phyloP scores from a whole-genome alignment of 2,113 vertebrate species.

The Brienomyrus longianalis region DNA sequence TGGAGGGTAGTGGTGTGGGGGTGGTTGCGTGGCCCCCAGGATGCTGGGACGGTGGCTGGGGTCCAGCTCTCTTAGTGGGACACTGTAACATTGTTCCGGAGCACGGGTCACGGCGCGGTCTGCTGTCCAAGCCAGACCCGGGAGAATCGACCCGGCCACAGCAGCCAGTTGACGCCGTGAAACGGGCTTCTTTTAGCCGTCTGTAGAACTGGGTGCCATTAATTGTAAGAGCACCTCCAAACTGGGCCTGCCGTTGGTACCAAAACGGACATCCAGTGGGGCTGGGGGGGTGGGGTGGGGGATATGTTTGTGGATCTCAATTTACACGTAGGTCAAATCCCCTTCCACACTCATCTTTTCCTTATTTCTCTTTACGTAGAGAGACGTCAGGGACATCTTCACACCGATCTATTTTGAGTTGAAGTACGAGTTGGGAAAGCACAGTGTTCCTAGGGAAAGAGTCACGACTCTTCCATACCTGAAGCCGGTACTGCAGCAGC shows the following conservation, averaged over 20 bases:
- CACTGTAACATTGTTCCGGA: slow-evolving; percentile 2
- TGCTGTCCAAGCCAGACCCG: slow-evolving; percentile 21
- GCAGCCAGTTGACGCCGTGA: background rate
- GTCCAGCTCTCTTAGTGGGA: slow-evolving; percentile 29
- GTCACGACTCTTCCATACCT: slow-evolving; percentile 61
- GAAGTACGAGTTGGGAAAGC: slow-evolving; percentile 68
- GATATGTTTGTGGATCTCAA: background rate
- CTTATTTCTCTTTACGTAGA: slow-evolving; percentile 58
- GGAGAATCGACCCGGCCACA: background rate
- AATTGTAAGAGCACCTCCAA: background rate
- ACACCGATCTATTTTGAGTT: slow-evolving; percentile 77
- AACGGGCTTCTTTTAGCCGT: background rate
- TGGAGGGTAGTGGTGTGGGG: background rate
- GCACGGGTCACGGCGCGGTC: slow-evolving; percentile 21
- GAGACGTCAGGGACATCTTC: slow-evolving; percentile 83
- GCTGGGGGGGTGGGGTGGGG: background rate
- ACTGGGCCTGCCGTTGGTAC: background rate
- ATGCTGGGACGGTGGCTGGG: slow-evolving; percentile 19
- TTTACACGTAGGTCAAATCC: background rate
- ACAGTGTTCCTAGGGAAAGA: slow-evolving; percentile 44
- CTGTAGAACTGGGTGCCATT: background rate
- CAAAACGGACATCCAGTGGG: background rate
- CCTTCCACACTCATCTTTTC: slow-evolving; percentile 10
- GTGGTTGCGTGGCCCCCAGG: background rate
- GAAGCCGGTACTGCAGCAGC: slow-evolving; percentile 79